Percentiles rank a stretch among this genome's conserved stretches.
These are phyloP conservation scores for Acronicta aceris DNA, from an alignment of 2,888 invertebrate species.

Conservation along the genomic window DNA sequence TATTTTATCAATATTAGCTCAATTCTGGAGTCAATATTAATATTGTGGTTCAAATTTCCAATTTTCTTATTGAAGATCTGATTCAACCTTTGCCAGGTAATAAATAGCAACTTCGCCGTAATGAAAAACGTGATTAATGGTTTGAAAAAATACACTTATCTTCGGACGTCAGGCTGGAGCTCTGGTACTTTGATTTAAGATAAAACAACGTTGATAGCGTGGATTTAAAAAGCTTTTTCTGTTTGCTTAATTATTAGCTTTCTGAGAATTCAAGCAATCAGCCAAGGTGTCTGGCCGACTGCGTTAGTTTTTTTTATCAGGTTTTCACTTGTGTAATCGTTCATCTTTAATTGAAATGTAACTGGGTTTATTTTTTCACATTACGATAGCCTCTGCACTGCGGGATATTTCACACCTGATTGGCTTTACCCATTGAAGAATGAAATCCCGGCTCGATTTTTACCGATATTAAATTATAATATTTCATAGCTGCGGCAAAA, in stretches of 20 bases:
- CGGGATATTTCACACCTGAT: conserved; percentile 40
- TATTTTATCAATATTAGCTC: too few relatives aligned
- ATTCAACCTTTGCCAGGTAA: conserved; percentile 44
- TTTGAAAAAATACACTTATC: conserved; percentile 56
- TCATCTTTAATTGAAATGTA: too few relatives aligned
- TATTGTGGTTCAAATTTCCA: conserved; percentile 17
- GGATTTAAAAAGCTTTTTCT: conserved; percentile 27
- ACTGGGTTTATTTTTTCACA: conserved; percentile 9
- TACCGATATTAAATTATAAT: conserved; percentile 57
- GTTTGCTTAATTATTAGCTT: conserved; percentile 33
- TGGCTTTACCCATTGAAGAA: conserved; percentile 23
- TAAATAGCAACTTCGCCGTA: conserved; percentile 34
- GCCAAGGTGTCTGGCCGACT: neutral
- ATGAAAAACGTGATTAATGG: conserved; percentile 59
- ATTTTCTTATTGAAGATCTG: conserved; percentile 32
- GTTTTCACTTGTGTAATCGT: too few relatives aligned
- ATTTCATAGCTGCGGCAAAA: conserved; percentile 60
- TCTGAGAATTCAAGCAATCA: conserved; percentile 22
- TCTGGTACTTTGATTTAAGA: conserved; percentile 33
- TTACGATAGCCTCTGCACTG: conserved; percentile 27
- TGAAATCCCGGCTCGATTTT: conserved; percentile 29
- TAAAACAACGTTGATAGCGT: conserved; percentile 34
- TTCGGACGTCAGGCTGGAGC: conserved; percentile 36
- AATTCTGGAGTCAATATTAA: conserved; percentile 1
- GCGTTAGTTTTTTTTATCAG: neutral